These are phyloP conservation scores for Ctenicera cuprea DNA, from an alignment of 2,888 invertebrate species.

Conservation along the genomic window DNA sequence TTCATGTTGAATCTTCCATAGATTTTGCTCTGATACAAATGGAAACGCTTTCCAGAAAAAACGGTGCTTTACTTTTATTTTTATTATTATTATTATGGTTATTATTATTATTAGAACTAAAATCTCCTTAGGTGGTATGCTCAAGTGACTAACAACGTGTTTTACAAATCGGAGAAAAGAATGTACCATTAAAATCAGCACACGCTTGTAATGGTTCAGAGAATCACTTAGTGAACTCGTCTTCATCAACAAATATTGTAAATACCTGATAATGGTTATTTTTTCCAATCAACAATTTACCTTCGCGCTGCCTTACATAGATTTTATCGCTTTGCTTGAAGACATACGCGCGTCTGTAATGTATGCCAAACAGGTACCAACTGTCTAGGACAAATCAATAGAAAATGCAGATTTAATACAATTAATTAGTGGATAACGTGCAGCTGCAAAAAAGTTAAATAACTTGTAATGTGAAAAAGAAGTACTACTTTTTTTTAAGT, in stretches of 20 bases:
- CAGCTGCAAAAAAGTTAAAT: neutral
- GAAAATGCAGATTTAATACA: conserved; percentile 27
- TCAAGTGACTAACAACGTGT: conserved; percentile 27
- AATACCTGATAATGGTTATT: conserved; percentile 41
- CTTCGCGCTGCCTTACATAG: conserved; percentile 47
- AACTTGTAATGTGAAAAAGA: neutral
- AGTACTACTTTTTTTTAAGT: too few relatives aligned
- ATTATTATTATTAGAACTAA: too few relatives aligned
- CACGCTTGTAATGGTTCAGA: conserved; percentile 39
- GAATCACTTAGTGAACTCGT: conserved; percentile 41
- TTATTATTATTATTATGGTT: too few relatives aligned
- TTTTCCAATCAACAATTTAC: conserved; percentile 40
- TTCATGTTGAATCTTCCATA: too few relatives aligned
- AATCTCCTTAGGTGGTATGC: neutral
- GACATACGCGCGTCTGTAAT: conserved; percentile 8
- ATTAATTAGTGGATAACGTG: neutral
- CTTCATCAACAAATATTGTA: conserved; percentile 46
- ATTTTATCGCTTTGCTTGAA: conserved; percentile 21
- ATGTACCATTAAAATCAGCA: conserved; percentile 39
- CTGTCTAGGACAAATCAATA: conserved; percentile 33
- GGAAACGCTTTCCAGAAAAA: too few relatives aligned
- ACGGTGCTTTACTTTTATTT: too few relatives aligned
- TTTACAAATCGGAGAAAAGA: conserved; percentile 38
- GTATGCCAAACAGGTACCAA: conserved; percentile 6
- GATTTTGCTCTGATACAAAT: too few relatives aligned